Percentiles rank a stretch among this genome's conserved stretches.
These are phyloP conservation scores for Umimayanthus chanpuru DNA, from an alignment of 92 coral and sea anemone species.

Conservation along the genomic window DNA sequence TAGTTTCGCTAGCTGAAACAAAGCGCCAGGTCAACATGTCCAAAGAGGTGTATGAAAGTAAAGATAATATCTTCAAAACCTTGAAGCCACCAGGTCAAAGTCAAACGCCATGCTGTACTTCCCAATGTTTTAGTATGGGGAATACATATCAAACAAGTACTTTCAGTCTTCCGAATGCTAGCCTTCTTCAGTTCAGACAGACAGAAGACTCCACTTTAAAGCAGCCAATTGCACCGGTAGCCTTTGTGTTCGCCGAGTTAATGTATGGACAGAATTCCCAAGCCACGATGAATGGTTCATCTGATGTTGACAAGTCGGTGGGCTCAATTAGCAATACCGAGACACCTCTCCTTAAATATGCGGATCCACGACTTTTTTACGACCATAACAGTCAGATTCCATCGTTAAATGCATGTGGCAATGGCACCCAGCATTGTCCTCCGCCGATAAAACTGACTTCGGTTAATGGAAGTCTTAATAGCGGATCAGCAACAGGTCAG, in stretches of 20 bases:
- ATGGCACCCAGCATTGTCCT: background rate
- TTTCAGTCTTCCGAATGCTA: background rate
- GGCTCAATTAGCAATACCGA: background rate
- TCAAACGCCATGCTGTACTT: background rate
- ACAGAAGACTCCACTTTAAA: background rate
- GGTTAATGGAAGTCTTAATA: background rate
- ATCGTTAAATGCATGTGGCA: background rate
- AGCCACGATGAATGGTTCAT: background rate
- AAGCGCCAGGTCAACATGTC: background rate
- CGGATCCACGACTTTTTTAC: background rate
- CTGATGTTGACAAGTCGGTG: background rate
- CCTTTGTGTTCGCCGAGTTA: background rate
- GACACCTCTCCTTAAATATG: background rate
- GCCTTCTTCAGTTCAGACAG: conserved; percentile 13
- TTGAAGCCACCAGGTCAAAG: background rate
- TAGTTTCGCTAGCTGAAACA: background rate
- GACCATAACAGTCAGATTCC: background rate
- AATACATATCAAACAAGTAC: background rate
- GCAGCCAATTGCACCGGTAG: background rate
- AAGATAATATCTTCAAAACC: background rate
- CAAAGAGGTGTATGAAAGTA: background rate
- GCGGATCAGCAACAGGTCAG: background rate
- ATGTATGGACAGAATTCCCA: background rate
- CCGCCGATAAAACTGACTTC: background rate
- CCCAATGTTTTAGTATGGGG: background rate